Evolutionary conservation across 2,797 vertebrate genomes (phyloP).

Genomic region (Pseudochaenichthys georgianus): DNA sequence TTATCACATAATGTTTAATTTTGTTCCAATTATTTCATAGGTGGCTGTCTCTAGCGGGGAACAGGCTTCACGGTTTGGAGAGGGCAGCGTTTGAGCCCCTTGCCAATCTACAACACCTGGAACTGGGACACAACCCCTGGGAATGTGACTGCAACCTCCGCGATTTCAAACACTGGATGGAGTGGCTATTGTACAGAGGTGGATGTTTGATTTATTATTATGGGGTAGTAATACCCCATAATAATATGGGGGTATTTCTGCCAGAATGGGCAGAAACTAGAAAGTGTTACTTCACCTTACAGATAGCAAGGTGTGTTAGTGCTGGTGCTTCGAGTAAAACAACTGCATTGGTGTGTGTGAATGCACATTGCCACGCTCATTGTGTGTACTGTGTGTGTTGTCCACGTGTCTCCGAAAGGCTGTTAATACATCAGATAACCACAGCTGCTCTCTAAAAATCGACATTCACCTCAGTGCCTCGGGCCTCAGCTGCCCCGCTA

Average conservation of each 20-base stretch:
- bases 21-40: conserved; percentile 46
- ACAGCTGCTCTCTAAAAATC: conserved; percentile 76
- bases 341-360: conserved; percentile 24
- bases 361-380: conserved; percentile 33
- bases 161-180: conserved; percentile 99
- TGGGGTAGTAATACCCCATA: not conserved
- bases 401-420: conserved; percentile 55
- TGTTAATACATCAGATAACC: conserved; percentile 68
- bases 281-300: conserved; percentile 2
- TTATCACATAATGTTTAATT: not conserved
- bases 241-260: too few relatives aligned
- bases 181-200: conserved; percentile 99
- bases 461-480: conserved; percentile 74
- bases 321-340: conserved; percentile 14
- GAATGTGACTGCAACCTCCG: conserved; percentile 98
- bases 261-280: conserved; percentile 7
- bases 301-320: conserved; percentile 20
- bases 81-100: conserved; percentile 96
- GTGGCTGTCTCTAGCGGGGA: conserved; percentile 93
- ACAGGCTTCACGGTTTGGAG: conserved; percentile 94
- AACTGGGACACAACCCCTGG: conserved; percentile 97
- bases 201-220: conserved; percentile 51
- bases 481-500: conserved; percentile 72
- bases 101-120: conserved; percentile 91
- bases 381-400: conserved; percentile 40